Conservation (phyloP, 2,888 invertebrate species). For the Spodoptera exigua region DNA sequence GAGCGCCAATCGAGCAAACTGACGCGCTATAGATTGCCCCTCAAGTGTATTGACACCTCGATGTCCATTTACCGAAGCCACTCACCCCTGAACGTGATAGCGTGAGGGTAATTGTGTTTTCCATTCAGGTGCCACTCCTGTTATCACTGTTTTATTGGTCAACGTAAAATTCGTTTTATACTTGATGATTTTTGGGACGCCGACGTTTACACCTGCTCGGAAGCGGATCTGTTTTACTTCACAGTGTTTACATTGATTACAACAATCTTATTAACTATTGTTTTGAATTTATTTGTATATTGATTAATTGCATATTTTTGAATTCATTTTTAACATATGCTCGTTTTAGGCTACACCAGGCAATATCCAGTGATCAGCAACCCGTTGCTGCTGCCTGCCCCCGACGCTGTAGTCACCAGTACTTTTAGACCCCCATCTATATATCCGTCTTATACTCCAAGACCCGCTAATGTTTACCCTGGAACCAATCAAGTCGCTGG, state of each 20-base stretch:
- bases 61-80: constrained; percentile 64
- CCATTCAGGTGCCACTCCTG: constrained; percentile 52
- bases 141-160: constrained; percentile 55
- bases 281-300: neutral
- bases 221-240: constrained; percentile 16
- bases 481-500: constrained; percentile 14
- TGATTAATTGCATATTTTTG: too few species aligned
- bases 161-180: constrained; percentile 51
- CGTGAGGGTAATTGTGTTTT: constrained; percentile 60
- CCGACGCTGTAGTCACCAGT: constrained; percentile 16
- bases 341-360: constrained; percentile 29
- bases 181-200: constrained; percentile 33
- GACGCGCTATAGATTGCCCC: constrained; percentile 60
- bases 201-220: constrained; percentile 14
- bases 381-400: neutral
- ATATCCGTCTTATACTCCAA: constrained; percentile 32
- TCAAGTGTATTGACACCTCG: constrained; percentile 60
- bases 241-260: constrained; percentile 1
- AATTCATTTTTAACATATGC: neutral
- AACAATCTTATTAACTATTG: neutral
- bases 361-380: constrained; percentile 8
- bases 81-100: constrained; percentile 64
- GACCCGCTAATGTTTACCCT: constrained; percentile 21
- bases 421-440: constrained; percentile 27
- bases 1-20: constrained; percentile 53